Base-by-base conservation (phyloP, 2,797 vertebrate genomes). In the Myotis vivesi region DNA sequence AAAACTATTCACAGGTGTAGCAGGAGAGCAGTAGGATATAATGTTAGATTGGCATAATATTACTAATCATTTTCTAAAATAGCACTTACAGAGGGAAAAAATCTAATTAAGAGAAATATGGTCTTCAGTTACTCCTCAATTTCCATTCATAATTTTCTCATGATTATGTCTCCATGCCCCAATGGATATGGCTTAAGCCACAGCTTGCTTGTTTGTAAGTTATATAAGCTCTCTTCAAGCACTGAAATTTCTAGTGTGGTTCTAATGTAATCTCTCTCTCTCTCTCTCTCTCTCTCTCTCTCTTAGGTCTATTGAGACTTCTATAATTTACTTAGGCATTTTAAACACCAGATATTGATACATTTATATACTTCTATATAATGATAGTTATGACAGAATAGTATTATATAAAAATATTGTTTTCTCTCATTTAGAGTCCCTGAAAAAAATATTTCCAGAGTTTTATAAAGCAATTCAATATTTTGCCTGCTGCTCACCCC, bases 371-470 rank as follows among this genome's bases (percentile, higher is more conserved):
- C n/a, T n/a, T n/a, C n/a, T n/a, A n/a, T n/a, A n/a, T n/a, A n/a
- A n/a, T n/a, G n/a, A n/a, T n/a, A n/a, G n/a, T n/a, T n/a, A n/a
- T n/a, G n/a, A n/a, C n/a, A n/a, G n/a, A n/a, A n/a, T n/a, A n/a
- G n/a, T n/a, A n/a, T n/a, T n/a, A 91, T 69, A 85, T 59, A 80
- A 91, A 95, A 94, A 87, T 64, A 91, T 16, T 72, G 23, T 77
- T 87, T 94, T 46, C 10, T 8, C 23, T 93, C 46, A 79, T 23
- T 85, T 3, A 41, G 13, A 92, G 1, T 44, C 33, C 80, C 57
- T 77, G n/a, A 41, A 94, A 97, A 97, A 53, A 90, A 36, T 79
- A 22, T 91, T 44, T 95, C 30, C 89, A 57, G 46, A 82, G 89
- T 64, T 79, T 55, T 5, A 3, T 3, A 95, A 86, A 49, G 62